Base-by-base conservation (phyloP, 1,140 invertebrate genomes). In the Epicauta chinensis region DNA sequence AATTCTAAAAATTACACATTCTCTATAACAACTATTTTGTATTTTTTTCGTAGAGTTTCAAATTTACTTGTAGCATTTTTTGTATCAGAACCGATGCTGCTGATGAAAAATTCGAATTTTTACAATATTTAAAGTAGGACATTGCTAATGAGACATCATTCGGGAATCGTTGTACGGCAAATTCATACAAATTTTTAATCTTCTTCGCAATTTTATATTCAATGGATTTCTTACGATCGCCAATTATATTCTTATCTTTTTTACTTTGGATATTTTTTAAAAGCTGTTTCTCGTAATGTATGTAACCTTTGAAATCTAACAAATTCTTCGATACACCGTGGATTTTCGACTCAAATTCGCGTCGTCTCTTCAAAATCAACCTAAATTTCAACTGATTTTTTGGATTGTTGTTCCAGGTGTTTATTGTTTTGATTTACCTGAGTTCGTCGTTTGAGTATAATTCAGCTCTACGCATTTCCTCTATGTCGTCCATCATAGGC, bases 91-190 rank as follows among this genome's bases (percentile, higher is more conserved):
- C 23, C 16, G 55, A 49, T 14, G 59, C 56, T 16, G 55, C 29
- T 31, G 49, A 47, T 15, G 51, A 38, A 23, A 48, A 56, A 32
- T 57, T 57, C 29, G 37, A 42, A 41, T 58, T 34, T 49, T 56
- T 64, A 16, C 62, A 58, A 53, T 62, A 65, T 13, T 65, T 60
- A 32, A 60, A 60, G 47, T 60, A 62, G n/a, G 43, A 48, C n/a
- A 62, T 30, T 50, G 41, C 38, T 1, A 65, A 31, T 9, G 57
- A 36, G 13, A 51, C 55, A 50, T 65, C 63, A 44, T 54, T 36
- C 6, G 55, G 36, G 53, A 55, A 65, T 53, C 55, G 38, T 47
- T 59, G 55, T n/a, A 60, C 16, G 2, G 58, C 60, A 15, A 45
- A 60, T 45, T 60, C 57, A 41, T 65, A 65, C 23, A 59, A 37